phyloP scores from a whole-genome alignment of 2,113 vertebrate genomes.

The Craseonycteris thonglongyai region DNA sequence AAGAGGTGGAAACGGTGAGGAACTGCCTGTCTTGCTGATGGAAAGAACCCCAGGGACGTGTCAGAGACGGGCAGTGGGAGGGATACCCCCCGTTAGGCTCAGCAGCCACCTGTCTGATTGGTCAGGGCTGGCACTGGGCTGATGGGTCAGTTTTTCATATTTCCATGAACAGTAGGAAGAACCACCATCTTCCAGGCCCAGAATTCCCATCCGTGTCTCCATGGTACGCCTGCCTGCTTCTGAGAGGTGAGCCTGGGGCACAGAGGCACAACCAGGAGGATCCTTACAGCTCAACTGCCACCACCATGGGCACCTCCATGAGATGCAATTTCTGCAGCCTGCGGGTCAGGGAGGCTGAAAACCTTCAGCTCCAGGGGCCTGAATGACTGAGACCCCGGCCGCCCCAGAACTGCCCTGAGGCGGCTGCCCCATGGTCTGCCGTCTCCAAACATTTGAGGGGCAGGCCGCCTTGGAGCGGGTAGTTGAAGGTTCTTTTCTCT shows the following conservation, averaged over 20 bases:
- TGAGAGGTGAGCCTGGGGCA: no score
- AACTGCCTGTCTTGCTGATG: neutral
- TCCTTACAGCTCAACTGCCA: neutral
- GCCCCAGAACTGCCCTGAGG: slow-evolving; percentile 43
- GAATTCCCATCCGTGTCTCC: neutral
- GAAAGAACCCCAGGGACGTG: neutral
- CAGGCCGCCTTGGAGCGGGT: neutral
- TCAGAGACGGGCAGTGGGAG: neutral
- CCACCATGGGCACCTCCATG: neutral
- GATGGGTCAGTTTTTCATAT: neutral
- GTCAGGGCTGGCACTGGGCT: neutral
- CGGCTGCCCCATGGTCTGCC: slow-evolving; percentile 11
- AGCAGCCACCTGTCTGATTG: neutral
- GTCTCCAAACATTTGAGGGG: neutral
- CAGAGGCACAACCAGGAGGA: no score
- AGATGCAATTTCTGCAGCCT: neutral
- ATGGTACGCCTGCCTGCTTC: neutral
- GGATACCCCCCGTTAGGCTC: no score
- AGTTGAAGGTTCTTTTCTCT: neutral
- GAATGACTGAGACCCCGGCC: slow-evolving; percentile 31
- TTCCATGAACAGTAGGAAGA: neutral
- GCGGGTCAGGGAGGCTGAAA: neutral
- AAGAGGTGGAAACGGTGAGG: neutral
- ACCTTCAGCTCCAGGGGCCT: slow-evolving; percentile 42
- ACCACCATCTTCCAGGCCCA: neutral